These are phyloP conservation scores for Idaea biselata DNA, from an alignment of 2,888 invertebrate genomes.

Conservation along the genomic window DNA sequence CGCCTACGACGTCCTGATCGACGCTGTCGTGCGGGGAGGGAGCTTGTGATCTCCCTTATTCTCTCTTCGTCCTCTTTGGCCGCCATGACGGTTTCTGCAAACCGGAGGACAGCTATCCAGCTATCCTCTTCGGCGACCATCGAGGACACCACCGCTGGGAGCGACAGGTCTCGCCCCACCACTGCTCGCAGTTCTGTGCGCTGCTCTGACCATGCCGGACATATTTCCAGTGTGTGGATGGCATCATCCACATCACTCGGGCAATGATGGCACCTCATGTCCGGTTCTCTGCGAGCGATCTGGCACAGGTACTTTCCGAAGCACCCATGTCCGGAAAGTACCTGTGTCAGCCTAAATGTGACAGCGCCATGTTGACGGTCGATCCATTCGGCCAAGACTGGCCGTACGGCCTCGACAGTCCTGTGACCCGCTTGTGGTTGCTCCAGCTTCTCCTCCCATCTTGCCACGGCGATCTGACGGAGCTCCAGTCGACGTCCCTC, in stretches of 20 bases:
- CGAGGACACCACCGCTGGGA: constrained; percentile 2
- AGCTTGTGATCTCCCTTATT: not conserved
- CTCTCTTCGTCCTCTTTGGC: constrained; percentile 10
- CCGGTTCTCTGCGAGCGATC: constrained; percentile 8
- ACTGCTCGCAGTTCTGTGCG: not conserved
- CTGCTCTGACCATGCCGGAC: constrained; percentile 7
- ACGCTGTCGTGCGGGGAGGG: not conserved
- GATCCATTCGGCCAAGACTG: too few relatives aligned
- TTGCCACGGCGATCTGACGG: too few relatives aligned
- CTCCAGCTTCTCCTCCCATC: too few relatives aligned
- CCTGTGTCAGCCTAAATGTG: too few relatives aligned
- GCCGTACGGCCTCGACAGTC: too few relatives aligned
- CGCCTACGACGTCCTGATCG: not conserved
- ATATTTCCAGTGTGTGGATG: constrained; percentile 5
- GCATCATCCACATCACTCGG: not conserved
- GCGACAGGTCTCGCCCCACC: constrained; percentile 9
- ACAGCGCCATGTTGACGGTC: constrained; percentile 2
- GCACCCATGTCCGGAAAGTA: too few relatives aligned
- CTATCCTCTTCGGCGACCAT: constrained; percentile 5
- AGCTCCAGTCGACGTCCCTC: too few relatives aligned
- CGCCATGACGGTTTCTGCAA: constrained; percentile 7
- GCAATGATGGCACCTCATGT: constrained; percentile 7
- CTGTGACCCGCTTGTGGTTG: too few relatives aligned
- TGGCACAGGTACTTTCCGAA: constrained; percentile 8
- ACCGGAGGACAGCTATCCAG: not conserved